phyloP scores from a whole-genome alignment of 2,888 invertebrate genomes.

The Platerodrilus igneus region DNA sequence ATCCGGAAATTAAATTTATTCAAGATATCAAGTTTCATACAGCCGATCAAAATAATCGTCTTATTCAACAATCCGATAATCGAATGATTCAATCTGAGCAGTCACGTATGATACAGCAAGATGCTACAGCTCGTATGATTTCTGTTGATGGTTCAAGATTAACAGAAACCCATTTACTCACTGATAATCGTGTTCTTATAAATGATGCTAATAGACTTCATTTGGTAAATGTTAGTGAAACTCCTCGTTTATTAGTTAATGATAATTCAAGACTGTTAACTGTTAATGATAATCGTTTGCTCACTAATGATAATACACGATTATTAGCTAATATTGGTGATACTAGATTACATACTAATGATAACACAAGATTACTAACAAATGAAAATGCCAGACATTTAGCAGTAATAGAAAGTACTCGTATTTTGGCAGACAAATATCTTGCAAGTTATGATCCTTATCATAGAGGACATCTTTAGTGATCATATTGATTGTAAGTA shows the following conservation, averaged over 20 bases:
- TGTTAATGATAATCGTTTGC: conserved; percentile 29
- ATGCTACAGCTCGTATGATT: conserved; percentile 31
- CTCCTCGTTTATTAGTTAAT: conserved; percentile 40
- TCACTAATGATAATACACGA: conserved; percentile 33
- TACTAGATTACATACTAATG: conserved; percentile 33
- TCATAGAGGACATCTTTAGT: conserved; percentile 45
- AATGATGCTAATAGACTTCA: conserved; percentile 38
- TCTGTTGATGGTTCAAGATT: conserved; percentile 27
- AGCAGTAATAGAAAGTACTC: conserved; percentile 41
- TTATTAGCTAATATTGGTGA: conserved; percentile 39
- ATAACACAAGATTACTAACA: conserved; percentile 36
- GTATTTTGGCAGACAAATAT: conserved; percentile 47
- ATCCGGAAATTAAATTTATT: too few relatives aligned
- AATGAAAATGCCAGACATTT: conserved; percentile 42
- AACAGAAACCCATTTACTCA: conserved; percentile 36
- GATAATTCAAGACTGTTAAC: conserved; percentile 38
- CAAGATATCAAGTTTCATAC: too few relatives aligned
- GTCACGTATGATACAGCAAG: conserved; percentile 37
- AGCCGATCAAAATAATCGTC: conserved; percentile 30
- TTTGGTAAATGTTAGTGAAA: conserved; percentile 42
- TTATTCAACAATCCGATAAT: conserved; percentile 39
- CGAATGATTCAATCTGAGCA: conserved; percentile 40
- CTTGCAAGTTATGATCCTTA: conserved; percentile 47
- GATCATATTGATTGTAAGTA: conserved; percentile 4
- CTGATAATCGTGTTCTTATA: conserved; percentile 29